These are phyloP conservation scores for Takifugu ocellatus DNA, from an alignment of 2,797 vertebrate species.

Conservation along the genomic window DNA sequence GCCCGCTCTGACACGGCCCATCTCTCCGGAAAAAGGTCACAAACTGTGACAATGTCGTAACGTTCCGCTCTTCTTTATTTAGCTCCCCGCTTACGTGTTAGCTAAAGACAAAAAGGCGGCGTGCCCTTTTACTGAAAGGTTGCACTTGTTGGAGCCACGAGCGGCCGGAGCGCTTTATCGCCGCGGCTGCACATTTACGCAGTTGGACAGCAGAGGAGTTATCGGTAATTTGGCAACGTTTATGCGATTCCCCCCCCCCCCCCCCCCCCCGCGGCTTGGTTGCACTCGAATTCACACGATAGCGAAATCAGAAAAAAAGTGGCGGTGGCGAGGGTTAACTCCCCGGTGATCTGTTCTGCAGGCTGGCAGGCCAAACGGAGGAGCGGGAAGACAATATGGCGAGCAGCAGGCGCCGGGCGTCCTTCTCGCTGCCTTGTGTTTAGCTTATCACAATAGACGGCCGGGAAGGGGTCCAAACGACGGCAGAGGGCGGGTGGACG, in stretches of 20 bases:
- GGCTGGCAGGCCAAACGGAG: conserved; percentile 48
- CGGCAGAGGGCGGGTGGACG: conserved; percentile 38
- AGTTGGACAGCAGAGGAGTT: conserved; percentile 25
- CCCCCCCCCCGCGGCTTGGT: conserved; percentile 11
- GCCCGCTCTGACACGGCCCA: conserved; percentile 46
- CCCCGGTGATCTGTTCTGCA: conserved; percentile 42
- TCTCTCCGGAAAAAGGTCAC: conserved; percentile 67
- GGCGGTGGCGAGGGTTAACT: conserved; percentile 52
- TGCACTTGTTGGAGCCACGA: conserved; percentile 43
- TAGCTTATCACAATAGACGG: conserved; percentile 60
- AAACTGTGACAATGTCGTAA: conserved; percentile 57
- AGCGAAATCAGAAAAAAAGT: conserved; percentile 27
- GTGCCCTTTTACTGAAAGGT: conserved; percentile 64
- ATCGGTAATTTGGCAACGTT: conserved; percentile 56
- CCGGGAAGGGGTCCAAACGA: conserved; percentile 59
- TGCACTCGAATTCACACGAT: conserved; percentile 27
- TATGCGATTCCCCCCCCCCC: conserved; percentile 22
- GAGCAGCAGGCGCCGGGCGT: conserved; percentile 50
- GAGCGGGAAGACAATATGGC: conserved; percentile 53
- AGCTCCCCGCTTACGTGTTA: conserved; percentile 44
- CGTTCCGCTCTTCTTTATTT: conserved; percentile 50
- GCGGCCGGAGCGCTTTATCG: conserved; percentile 51
- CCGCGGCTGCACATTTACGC: conserved; percentile 28
- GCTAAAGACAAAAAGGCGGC: conserved; percentile 30
- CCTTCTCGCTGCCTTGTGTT: conserved; percentile 54